These are phyloP conservation scores for Archips crataeganus DNA, from an alignment of 2,888 invertebrate genomes.

Conservation along the genomic window DNA sequence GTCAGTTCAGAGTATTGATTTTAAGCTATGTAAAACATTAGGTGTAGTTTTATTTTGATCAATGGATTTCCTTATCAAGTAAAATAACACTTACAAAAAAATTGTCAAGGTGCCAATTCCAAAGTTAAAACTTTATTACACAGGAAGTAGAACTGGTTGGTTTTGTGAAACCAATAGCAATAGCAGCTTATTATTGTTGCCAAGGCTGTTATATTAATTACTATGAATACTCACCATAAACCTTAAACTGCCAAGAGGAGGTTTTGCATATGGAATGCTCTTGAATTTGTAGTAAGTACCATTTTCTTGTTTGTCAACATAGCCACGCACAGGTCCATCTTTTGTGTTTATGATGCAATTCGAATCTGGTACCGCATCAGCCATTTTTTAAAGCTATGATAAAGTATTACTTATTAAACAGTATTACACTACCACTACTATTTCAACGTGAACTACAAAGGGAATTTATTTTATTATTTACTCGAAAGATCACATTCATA, in stretches of 20 bases:
- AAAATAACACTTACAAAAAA: no score
- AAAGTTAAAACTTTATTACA: not conserved
- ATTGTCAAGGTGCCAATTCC: not conserved
- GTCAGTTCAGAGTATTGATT: no score
- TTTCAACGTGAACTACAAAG: not conserved
- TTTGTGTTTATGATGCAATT: slow-evolving; percentile 54
- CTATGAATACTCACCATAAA: slow-evolving; percentile 66
- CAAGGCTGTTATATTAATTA: not conserved
- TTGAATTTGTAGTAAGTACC: slow-evolving; percentile 68
- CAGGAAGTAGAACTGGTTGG: not conserved
- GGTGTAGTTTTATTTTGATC: no score
- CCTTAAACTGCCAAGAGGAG: slow-evolving; percentile 68
- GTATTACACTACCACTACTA: no score
- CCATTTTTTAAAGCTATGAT: not conserved
- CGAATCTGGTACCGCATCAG: not conserved
- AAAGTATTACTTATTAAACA: no score
- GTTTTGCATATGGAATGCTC: slow-evolving; percentile 74
- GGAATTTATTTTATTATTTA: not conserved
- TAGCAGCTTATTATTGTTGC: not conserved
- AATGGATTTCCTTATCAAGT: no score
- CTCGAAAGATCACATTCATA: not conserved
- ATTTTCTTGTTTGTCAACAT: slow-evolving; percentile 57
- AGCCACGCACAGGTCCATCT: slow-evolving; percentile 71
- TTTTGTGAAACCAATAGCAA: not conserved
- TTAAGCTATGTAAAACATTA: no score